A percentile compares a stretch with the other conserved stretches of the same genome.
Conservation (phyloP, 2,797 vertebrate genomes). For the Gymnodraco acuticeps region DNA sequence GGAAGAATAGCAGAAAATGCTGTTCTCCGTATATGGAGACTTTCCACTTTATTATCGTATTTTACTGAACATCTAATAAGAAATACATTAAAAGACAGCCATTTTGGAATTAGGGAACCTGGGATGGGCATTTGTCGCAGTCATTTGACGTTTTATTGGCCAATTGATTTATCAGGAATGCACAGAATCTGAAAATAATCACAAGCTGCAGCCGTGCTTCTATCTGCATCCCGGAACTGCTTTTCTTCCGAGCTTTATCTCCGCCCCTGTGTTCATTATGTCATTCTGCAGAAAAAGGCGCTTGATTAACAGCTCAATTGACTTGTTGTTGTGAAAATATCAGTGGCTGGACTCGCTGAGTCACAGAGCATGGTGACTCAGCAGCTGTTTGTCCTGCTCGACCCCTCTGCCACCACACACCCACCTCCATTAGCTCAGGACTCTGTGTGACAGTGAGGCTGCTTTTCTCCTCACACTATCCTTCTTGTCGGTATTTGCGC, state of each 20-base stretch:
- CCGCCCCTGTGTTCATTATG: conserved; percentile 6
- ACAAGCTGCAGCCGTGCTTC: not conserved
- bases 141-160: no score
- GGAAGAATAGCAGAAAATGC: no score
- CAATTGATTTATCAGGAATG: no score
- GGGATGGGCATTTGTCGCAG: no score
- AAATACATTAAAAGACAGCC: no score
- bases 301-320: conserved; percentile 17
- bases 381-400: conserved; percentile 37
- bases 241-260: conserved; percentile 1
- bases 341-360: conserved; percentile 53
- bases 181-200: no score
- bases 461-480: not conserved
- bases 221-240: not conserved
- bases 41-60: no score
- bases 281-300: not conserved
- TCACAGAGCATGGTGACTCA: conserved; percentile 62
- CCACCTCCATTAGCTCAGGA: conserved; percentile 21
- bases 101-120: no score
- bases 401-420: conserved; percentile 22
- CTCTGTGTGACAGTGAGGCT: conserved; percentile 9
- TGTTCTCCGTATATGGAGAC: no score
- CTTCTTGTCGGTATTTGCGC: not conserved
- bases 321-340: conserved; percentile 36
- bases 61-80: no score